phyloP scores from a whole-genome alignment of 2,113 vertebrate species.

The Toxostoma redivivum region DNA sequence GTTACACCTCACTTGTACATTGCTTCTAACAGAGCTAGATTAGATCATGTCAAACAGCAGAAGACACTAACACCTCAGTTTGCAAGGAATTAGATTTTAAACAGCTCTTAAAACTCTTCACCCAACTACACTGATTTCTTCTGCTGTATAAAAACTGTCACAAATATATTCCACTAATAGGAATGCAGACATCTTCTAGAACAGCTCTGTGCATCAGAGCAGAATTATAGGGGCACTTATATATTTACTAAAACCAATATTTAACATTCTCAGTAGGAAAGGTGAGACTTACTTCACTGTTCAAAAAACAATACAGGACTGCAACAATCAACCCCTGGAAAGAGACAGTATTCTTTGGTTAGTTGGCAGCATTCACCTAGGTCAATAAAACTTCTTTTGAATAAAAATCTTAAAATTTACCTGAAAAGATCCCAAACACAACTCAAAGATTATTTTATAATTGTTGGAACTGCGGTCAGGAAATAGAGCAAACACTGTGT shows the following conservation, averaged over 20 bases:
- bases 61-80: neutral
- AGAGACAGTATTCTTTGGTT: neutral
- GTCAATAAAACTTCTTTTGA: neutral
- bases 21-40: neutral
- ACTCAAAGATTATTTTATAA: slow-evolving; percentile 88
- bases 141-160: neutral
- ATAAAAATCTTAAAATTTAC: slow-evolving; percentile 47
- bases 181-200: neutral
- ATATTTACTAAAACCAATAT: neutral
- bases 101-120: neutral
- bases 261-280: neutral
- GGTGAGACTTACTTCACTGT: slow-evolving; percentile 83
- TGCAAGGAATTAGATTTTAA: neutral
- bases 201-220: neutral
- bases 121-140: neutral
- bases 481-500: slow-evolving; percentile 82
- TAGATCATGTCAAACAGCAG: neutral
- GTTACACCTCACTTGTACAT: neutral
- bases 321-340: slow-evolving; percentile 87
- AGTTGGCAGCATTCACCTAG: neutral
- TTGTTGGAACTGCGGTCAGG: slow-evolving; percentile 72
- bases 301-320: slow-evolving; percentile 89
- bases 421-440: slow-evolving; percentile 92
- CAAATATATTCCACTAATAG: neutral
- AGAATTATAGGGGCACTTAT: neutral